Evolutionary conservation across 2,888 invertebrate species (phyloP), one percentile per base, ranked within the genome.

Genomic region (Drosophila neotestacea): DNA sequence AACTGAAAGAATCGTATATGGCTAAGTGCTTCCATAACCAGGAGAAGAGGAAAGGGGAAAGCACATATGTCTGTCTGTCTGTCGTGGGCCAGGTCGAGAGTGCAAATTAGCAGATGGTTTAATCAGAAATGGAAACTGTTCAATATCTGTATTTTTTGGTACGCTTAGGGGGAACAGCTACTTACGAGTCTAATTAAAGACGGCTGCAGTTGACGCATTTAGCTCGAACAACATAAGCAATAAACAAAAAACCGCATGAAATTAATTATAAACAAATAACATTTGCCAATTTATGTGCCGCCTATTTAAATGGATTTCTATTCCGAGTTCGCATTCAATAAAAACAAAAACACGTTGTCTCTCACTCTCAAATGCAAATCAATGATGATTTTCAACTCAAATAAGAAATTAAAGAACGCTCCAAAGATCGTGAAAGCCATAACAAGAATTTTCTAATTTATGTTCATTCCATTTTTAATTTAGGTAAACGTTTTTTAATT

Each of bases 181-280:
- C 56, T 63, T 34, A 22, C 27, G 36, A n/a, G 32, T 16, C 41
- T 48, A 61, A 56, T 66, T 61, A 32, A 39, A 52, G 55, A 34
- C 56, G 34, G 55, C 60, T 61, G 73, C 77, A 77, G 60, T 72
- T 68, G 70, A 70, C 73, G 76, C 58, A 70, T 62, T 62, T 73
- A 34, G 28, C 41, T 28, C 28, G n/a, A 30, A 41, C 10, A 32
- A 41, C 10, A 32, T 54, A 13, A 36, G 22, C 68, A 61, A 68
- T 80, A 83, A 83, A 79, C 70, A 78, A 81, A 72, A 72, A 62
- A 48, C 67, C 79, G 42, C 70, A 74, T 67, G 60, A 67, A 67
- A 70, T 83, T 77, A 64, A 85, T 82, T 88, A 88, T 84, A 84
- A 88, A 88, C 88, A 88, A 88, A 80, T 64, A 77, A 70, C 50